These are phyloP conservation scores for Xyrauchen texanus DNA, from an alignment of 2,113 vertebrate species.

Conservation along the genomic window DNA sequence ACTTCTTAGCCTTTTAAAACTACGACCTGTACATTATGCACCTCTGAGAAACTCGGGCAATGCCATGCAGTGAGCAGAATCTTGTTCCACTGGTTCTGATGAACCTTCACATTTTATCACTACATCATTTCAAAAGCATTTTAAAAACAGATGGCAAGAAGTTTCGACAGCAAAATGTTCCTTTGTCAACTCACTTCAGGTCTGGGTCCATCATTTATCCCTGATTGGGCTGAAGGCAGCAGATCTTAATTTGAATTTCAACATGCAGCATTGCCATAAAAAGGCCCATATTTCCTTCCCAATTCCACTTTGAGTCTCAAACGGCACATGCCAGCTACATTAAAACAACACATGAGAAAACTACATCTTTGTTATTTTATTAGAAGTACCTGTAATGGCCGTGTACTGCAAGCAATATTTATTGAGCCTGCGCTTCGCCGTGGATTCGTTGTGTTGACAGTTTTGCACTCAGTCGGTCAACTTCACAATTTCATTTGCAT, in stretches of 20 bases:
- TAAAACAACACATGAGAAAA: slow-evolving; percentile 63
- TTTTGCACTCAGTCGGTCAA: slow-evolving; percentile 61
- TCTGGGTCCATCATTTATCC: slow-evolving; percentile 67
- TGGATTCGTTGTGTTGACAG: slow-evolving; percentile 63
- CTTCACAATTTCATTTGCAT: slow-evolving; percentile 16
- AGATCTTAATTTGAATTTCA: slow-evolving; percentile 56
- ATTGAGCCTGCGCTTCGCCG: slow-evolving; percentile 61
- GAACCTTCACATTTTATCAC: slow-evolving; percentile 30
- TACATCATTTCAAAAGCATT: too few relatives aligned
- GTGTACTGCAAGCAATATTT: slow-evolving; percentile 64
- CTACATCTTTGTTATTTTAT: slow-evolving; percentile 74
- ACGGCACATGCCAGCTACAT: slow-evolving; percentile 46
- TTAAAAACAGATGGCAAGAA: background rate
- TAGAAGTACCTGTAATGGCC: slow-evolving; percentile 74
- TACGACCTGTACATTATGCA: background rate
- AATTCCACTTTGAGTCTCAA: slow-evolving; percentile 68
- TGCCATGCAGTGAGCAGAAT: background rate
- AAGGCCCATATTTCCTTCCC: slow-evolving; percentile 49
- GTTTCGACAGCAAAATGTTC: slow-evolving; percentile 30
- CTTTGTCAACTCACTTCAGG: slow-evolving; percentile 21
- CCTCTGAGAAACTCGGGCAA: background rate
- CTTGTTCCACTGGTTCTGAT: slow-evolving; percentile 44
- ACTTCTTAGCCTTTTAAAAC: background rate
- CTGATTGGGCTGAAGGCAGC: slow-evolving; percentile 63
- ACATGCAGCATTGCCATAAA: slow-evolving; percentile 57